Conservation (phyloP, 2,113 vertebrate species). For the Eulemur macaco region DNA sequence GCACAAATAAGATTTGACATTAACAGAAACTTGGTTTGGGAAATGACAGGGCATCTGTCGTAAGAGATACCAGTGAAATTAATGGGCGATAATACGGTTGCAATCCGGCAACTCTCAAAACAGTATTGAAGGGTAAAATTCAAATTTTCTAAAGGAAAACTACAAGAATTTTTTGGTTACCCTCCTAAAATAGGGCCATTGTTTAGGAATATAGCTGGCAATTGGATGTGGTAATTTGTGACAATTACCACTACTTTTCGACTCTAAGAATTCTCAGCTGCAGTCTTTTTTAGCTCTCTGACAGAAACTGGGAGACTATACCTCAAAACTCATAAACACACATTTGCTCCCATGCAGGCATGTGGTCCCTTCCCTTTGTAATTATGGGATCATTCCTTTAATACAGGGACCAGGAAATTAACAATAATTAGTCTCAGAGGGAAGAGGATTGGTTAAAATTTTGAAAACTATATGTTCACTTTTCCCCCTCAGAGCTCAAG, state of each 20-base stretch:
- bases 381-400: neutral
- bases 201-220: slow-evolving; percentile 31
- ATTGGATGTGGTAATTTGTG: neutral
- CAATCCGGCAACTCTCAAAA: neutral
- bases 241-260: slow-evolving; percentile 20
- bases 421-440: neutral
- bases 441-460: neutral
- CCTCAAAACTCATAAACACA: neutral
- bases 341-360: neutral
- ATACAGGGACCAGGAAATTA: neutral
- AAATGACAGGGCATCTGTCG: neutral
- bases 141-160: slow-evolving; percentile 19
- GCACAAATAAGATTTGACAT: neutral
- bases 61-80: neutral
- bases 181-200: neutral
- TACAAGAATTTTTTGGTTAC: neutral
- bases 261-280: slow-evolving; percentile 42
- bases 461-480: neutral
- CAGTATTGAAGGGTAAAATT: neutral
- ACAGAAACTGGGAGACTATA: neutral
- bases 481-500: neutral
- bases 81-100: neutral
- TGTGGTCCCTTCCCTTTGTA: neutral
- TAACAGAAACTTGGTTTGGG: neutral
- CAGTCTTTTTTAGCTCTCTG: neutral